Base-by-base conservation (phyloP, 2,888 invertebrate genomes). In the Polydrusus tereticollis region DNA sequence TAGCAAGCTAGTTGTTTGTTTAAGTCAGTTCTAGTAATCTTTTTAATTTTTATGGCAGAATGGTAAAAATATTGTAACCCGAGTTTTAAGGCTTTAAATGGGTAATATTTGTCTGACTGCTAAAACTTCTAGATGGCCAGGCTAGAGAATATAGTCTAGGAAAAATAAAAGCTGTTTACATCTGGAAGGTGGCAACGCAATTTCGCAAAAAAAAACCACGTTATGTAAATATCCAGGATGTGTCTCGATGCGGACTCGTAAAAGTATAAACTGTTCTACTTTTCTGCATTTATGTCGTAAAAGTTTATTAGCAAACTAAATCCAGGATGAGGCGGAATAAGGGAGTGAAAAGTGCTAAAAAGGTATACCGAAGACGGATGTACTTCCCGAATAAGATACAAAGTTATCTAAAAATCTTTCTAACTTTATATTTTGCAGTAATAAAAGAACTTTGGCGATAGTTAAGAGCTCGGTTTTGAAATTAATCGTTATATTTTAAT, bases 251-350 rank as follows among this genome's bases (percentile, higher is more conserved):
- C 16, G 63, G 41, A 69, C 45, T 64, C 63, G 58, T 63, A 69
- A 68, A 69, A 69, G 69, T 47, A 58, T 62, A 57, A 63, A 63
- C 55, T 58, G 47, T 57, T 57, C 38, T 64, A 69, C 69, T 63
- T 69, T 63, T 69, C 52, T 64, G 36, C 67, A 47, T 60, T 47
- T 33, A 21, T 59, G 60, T 60, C 60, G 67, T 68, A 68, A 68
- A 68, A 68, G 67, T 68, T 68, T 68, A 68, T 59, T 68, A 59
- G 67, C 67, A 23, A 59, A 68, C 50, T 68, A 50, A 59, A 59
- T 50, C 50, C 59, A 12, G 20, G 52, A 55, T 55, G 52, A 29
- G 16, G 29, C 23, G 29, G 8, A 29, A 29, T 55, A 55, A 29
- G 45, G 52, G 18, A 55, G 52, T 55, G 29, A 55, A 18, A 52